Evolutionary conservation across 2,888 invertebrate species (phyloP), one percentile per base, ranked within the genome.

Genomic region (Crocallis elinguaria): DNA sequence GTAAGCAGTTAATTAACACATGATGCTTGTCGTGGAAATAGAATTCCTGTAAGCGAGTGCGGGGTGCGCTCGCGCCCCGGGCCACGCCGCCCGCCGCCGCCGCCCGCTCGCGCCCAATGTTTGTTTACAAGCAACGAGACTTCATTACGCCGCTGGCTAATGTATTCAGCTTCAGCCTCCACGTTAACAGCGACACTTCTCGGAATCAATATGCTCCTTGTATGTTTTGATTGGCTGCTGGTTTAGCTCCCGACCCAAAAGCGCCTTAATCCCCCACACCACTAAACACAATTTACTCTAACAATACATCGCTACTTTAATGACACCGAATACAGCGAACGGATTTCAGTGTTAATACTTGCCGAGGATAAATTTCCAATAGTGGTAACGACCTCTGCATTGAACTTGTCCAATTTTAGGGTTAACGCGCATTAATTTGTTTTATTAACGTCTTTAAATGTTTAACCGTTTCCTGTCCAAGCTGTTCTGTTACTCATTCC

Each of bases 161-260:
- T 91, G 91, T 91, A 91, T 91, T 91, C 91, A 89, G 90, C 91
- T 91, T 90, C 90, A 90, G 89, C 89, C 90, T 89, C 84, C 88
- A 88, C 89, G 91, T 88, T 90, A 89, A 90, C 91, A 89, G 88
- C 89, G 91, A 91, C 91, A 91, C 91, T 91, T 91, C 91, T 90
- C 88, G 86, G 91, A 91, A 91, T 91, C 91, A 91, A 91, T 91
- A 91, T 88, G 90, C 88, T 90, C 87, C 88, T 88, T 89, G 91
- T 90, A 90, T 90, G 91, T 91, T 91, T 91, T 91, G 91, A 91
- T 90, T 90, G 88, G 88, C 84, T 88, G 76, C 74, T 78, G 76
- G 73, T 68, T 62, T 58, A 62, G 62, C 61, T 62, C 67, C 61
- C 78, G 74, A 77, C 67, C 70, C 71, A 78, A 83, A 76, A 66